phyloP scores from a whole-genome alignment of 2,113 vertebrate species.

The Perccottus glenii region DNA sequence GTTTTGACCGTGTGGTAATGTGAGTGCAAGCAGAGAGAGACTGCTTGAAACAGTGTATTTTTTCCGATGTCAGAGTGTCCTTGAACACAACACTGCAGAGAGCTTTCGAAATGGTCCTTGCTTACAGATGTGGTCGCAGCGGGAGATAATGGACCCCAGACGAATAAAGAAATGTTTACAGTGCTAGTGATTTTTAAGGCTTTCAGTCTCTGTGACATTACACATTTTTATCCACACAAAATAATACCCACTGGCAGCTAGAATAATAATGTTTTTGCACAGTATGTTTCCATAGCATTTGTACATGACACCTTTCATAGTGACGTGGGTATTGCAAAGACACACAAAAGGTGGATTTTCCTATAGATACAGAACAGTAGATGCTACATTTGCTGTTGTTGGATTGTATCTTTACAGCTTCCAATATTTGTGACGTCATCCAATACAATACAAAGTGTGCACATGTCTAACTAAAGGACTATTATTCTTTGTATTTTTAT shows the following conservation, averaged over 20 bases:
- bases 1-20: neutral
- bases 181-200: neutral
- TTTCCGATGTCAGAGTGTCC: constrained; percentile 18
- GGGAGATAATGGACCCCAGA: constrained; percentile 13
- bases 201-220: neutral
- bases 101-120: constrained; percentile 13
- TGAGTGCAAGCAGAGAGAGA: neutral
- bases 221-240: neutral
- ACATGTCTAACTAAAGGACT: no score
- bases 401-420: no score
- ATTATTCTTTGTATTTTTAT: no score
- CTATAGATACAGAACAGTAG: neutral
- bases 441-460: no score
- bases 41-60: neutral
- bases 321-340: neutral
- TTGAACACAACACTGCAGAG: constrained; percentile 7
- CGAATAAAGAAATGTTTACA: constrained; percentile 11
- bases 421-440: no score
- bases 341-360: neutral
- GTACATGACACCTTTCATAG: neutral
- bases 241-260: neutral
- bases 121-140: constrained; percentile 2
- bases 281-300: neutral
- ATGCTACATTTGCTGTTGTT: no score
- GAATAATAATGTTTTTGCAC: neutral